These are phyloP conservation scores for Colossoma macropomum DNA, from an alignment of 2,113 vertebrate genomes.

Conservation along the genomic window DNA sequence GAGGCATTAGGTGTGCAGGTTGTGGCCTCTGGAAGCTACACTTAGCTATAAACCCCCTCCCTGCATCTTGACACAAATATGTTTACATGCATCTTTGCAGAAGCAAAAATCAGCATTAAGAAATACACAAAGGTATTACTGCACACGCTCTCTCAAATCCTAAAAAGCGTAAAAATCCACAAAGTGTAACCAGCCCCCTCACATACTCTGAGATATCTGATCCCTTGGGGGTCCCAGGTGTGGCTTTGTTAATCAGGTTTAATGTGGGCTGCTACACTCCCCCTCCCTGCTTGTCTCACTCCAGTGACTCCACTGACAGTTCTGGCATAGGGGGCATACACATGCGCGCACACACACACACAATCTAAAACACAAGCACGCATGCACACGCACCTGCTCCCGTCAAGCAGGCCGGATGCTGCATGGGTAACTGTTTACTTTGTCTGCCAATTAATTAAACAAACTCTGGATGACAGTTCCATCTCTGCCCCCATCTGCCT, in stretches of 20 bases:
- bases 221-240: slow-evolving; percentile 62
- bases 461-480: slow-evolving; percentile 68
- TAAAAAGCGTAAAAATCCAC: background rate
- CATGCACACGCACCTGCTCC: slow-evolving; percentile 71
- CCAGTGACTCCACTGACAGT: slow-evolving; percentile 68
- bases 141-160: background rate
- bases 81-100: background rate
- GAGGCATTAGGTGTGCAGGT: too few relatives aligned
- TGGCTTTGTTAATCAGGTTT: slow-evolving; percentile 72
- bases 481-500: slow-evolving; percentile 64
- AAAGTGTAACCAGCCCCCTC: slow-evolving; percentile 11
- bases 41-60: too few relatives aligned
- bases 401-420: slow-evolving; percentile 61
- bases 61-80: too few relatives aligned
- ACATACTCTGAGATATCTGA: background rate
- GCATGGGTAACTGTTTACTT: slow-evolving; percentile 57
- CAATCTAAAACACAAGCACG: slow-evolving; percentile 2
- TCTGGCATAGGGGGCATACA: slow-evolving; percentile 46
- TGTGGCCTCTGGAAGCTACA: too few relatives aligned
- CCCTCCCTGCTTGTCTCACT: slow-evolving; percentile 57
- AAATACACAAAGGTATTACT: background rate
- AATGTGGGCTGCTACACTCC: slow-evolving; percentile 58
- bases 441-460: slow-evolving; percentile 74
- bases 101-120: background rate
- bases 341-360: slow-evolving; percentile 61